Percentiles rank a stretch among this genome's conserved stretches.
Conservation (phyloP, 2,888 invertebrate genomes). For the Bruchidius siliquastri region DNA sequence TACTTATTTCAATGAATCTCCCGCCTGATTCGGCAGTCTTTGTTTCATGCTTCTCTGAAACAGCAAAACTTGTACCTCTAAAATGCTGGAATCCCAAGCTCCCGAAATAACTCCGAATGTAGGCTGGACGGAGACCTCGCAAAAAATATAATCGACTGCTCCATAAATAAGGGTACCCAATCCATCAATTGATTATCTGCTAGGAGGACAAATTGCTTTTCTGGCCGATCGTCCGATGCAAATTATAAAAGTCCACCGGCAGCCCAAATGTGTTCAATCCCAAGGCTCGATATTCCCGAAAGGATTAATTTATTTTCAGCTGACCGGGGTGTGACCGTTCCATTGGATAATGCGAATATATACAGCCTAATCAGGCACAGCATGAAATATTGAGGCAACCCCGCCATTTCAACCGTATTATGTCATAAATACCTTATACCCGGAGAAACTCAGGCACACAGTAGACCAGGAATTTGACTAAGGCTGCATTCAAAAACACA, state of each 20-base stretch:
- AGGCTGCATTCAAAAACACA: too few species aligned
- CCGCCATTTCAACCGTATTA: neutral
- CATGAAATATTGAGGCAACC: neutral
- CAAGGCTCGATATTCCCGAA: neutral
- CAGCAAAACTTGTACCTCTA: too few species aligned
- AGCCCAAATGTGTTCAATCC: neutral
- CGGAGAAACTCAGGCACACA: neutral
- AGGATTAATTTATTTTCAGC: neutral
- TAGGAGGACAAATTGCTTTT: neutral
- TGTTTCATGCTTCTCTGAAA: too few species aligned
- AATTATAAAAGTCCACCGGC: neutral
- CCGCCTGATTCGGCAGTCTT: too few species aligned
- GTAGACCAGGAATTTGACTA: too few species aligned
- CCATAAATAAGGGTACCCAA: neutral
- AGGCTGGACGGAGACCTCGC: neutral
- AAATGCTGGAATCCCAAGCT: too few species aligned
- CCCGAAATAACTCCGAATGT: too few species aligned
- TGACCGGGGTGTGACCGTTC: neutral
- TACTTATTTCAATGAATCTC: too few species aligned
- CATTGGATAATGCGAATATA: neutral
- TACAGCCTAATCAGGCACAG: neutral
- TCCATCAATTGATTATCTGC: neutral
- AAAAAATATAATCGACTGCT: neutral
- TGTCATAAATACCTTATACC: neutral
- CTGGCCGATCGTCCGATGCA: neutral